phyloP scores from a whole-genome alignment of 2,888 invertebrate genomes.

The Parasteatoda lunata region DNA sequence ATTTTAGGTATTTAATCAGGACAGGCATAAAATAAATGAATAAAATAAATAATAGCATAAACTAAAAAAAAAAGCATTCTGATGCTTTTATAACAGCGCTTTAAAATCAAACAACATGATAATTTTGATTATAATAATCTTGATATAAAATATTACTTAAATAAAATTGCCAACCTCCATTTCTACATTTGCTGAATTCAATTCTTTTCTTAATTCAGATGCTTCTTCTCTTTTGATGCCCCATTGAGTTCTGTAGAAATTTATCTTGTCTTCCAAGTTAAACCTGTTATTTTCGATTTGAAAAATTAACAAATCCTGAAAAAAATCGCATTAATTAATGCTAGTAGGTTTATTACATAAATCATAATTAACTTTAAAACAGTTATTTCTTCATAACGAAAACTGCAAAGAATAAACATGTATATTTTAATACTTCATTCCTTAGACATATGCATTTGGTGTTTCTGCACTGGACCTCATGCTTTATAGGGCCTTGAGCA shows the following conservation, averaged over 20 bases:
- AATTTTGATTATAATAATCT: no score
- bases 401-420: neutral
- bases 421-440: neutral
- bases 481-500: neutral
- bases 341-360: neutral
- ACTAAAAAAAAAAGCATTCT: no score
- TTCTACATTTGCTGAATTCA: slow-evolving; percentile 55
- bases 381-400: neutral
- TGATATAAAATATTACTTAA: no score
- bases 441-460: neutral
- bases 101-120: no score
- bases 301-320: slow-evolving; percentile 52
- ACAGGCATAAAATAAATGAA: no score
- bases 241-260: slow-evolving; percentile 55
- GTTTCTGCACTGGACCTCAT: neutral
- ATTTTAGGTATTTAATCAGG: no score
- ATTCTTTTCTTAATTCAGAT: slow-evolving; percentile 48
- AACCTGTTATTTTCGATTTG: slow-evolving; percentile 52
- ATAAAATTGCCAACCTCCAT: slow-evolving; percentile 36
- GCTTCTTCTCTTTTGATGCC: slow-evolving; percentile 59
- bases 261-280: slow-evolving; percentile 57
- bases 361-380: neutral
- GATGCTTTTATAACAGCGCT: no score
- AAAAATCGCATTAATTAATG: neutral
- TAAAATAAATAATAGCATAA: no score